Conservation (phyloP, 2,888 invertebrate genomes). For the Lasioglossum malachurum region DNA sequence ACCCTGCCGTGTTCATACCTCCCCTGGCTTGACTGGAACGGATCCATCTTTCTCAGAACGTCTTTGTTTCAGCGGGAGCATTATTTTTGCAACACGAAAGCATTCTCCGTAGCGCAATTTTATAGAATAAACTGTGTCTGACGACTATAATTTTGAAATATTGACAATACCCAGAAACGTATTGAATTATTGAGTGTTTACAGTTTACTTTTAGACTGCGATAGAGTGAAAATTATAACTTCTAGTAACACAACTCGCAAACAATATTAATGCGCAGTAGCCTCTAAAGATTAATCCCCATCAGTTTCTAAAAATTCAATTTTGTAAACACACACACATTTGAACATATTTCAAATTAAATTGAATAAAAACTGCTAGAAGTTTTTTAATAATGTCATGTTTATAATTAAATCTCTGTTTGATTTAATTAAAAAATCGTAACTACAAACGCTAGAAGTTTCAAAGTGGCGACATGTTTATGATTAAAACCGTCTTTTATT, state of each 20-base stretch:
- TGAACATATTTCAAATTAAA: not conserved
- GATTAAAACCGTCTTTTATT: not conserved
- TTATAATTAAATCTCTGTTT: too few relatives aligned
- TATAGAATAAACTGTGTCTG: not conserved
- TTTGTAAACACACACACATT: not conserved
- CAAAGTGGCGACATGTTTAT: not conserved
- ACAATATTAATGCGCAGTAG: too few relatives aligned
- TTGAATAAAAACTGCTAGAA: not conserved
- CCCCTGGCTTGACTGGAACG: not conserved
- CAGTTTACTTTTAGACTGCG: not conserved
- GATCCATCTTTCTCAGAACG: not conserved
- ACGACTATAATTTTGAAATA: too few relatives aligned
- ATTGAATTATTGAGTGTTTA: not conserved
- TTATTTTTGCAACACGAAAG: not conserved
- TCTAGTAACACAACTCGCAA: too few relatives aligned
- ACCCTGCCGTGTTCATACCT: conserved; percentile 6
- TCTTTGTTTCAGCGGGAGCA: not conserved
- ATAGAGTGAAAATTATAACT: not conserved
- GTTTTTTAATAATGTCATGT: not conserved
- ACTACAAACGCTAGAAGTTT: not conserved
- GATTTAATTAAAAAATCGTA: not conserved
- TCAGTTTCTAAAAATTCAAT: not conserved
- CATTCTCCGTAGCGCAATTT: not conserved
- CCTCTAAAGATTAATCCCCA: not conserved
- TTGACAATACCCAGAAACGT: not conserved